Evolutionary conservation across 2,797 vertebrate species (phyloP).

Genomic region (Notoglanidium macrostoma): DNA sequence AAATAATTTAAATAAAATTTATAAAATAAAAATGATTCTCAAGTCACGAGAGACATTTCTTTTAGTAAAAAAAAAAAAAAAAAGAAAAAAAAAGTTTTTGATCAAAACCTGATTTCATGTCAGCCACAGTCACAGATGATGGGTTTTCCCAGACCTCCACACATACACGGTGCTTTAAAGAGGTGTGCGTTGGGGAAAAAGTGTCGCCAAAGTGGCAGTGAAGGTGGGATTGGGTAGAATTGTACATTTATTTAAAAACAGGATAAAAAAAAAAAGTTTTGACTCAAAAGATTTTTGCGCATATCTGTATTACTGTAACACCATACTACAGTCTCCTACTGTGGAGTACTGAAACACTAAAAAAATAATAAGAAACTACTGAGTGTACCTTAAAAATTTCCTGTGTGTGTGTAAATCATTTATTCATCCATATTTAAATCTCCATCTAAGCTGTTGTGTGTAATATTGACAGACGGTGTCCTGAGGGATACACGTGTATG

Average conservation of each 20-base stretch:
- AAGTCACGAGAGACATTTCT: too few species aligned
- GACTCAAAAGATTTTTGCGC: not conserved
- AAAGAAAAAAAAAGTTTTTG: too few species aligned
- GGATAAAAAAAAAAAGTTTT: too few species aligned
- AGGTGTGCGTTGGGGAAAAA: not conserved
- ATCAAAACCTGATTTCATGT: not conserved
- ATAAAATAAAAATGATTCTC: not conserved
- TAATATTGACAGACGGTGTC: slow-evolving; percentile 79
- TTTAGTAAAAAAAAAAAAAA: too few species aligned
- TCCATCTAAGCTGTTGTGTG: not conserved
- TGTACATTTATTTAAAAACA: not conserved
- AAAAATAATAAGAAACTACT: not conserved
- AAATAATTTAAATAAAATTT: too few species aligned
- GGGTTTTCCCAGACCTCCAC: not conserved
- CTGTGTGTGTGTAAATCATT: not conserved
- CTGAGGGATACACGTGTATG: slow-evolving; percentile 84
- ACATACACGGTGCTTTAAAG: not conserved
- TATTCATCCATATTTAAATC: not conserved
- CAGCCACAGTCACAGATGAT: not conserved
- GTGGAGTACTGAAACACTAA: not conserved
- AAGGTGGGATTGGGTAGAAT: not conserved
- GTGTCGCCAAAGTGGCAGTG: not conserved
- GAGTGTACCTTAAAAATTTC: not conserved
- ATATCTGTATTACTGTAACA: not conserved
- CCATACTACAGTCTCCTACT: too few species aligned